These are phyloP conservation scores for Luperina testacea DNA, from an alignment of 2,888 invertebrate genomes.

Conservation along the genomic window DNA sequence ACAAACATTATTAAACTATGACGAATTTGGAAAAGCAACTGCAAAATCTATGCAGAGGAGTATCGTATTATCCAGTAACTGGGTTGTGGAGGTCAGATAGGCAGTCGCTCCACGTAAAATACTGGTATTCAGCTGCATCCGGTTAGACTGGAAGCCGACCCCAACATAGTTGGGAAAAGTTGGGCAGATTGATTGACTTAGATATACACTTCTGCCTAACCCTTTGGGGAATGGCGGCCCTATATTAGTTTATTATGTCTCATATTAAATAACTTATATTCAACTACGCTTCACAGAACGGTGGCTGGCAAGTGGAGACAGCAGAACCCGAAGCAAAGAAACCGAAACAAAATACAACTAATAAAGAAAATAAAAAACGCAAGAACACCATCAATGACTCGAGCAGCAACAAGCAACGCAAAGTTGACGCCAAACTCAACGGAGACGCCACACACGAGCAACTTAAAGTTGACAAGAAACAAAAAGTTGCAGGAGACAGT, in stretches of 20 bases:
- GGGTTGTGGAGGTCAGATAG: too few species aligned
- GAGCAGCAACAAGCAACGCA: constrained; percentile 62
- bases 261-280: not conserved
- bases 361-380: constrained; percentile 77
- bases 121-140: too few species aligned
- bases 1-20: too few species aligned
- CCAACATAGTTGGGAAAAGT: too few species aligned
- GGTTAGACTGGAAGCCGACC: too few species aligned
- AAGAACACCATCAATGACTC: constrained; percentile 46
- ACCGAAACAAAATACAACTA: constrained; percentile 68
- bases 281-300: constrained; percentile 71
- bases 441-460: constrained; percentile 44
- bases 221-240: not conserved
- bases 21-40: not conserved
- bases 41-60: not conserved
- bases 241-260: not conserved
- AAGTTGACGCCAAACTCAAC: constrained; percentile 37
- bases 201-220: too few species aligned
- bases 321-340: constrained; percentile 66
- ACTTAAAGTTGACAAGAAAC: constrained; percentile 55
- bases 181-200: too few species aligned
- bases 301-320: constrained; percentile 78
- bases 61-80: too few species aligned
- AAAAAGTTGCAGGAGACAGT: constrained; percentile 31
- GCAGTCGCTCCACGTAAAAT: too few species aligned